Evolutionary conservation across 2,888 invertebrate species (phyloP).

Genomic region (Macrosiphum euphorbiae): DNA sequence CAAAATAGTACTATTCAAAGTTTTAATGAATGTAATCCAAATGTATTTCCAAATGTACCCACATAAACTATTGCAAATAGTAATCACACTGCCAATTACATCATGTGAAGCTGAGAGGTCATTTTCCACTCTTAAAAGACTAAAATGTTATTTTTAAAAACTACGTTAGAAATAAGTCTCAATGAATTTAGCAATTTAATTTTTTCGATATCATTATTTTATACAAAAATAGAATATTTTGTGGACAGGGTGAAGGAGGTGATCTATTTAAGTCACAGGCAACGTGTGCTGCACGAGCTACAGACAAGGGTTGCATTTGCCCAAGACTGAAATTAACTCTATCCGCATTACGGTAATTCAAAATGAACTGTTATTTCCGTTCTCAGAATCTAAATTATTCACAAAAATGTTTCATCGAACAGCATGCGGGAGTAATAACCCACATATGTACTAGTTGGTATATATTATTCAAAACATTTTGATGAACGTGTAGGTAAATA

Average conservation of each 20-base stretch:
- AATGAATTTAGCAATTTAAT: neutral
- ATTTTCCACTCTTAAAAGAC: slow-evolving; percentile 14
- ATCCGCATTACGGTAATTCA: too few species aligned
- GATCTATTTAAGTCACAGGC: too few species aligned
- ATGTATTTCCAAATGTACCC: neutral
- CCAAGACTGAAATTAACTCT: too few species aligned
- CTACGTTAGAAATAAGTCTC: neutral
- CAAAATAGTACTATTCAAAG: neutral
- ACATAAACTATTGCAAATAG: slow-evolving; percentile 12
- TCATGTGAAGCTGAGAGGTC: slow-evolving; percentile 14
- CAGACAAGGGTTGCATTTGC: too few species aligned
- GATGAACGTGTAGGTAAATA: neutral
- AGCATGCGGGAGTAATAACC: neutral
- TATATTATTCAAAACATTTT: too few species aligned
- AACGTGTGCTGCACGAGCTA: too few species aligned
- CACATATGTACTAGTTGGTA: too few species aligned
- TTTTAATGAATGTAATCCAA: neutral
- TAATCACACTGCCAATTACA: slow-evolving; percentile 30
- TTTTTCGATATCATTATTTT: too few species aligned
- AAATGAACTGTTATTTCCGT: too few species aligned
- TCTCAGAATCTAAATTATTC: too few species aligned
- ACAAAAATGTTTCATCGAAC: neutral
- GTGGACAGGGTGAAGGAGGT: too few species aligned
- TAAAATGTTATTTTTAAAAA: slow-evolving; percentile 25
- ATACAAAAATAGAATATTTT: too few species aligned